These are phyloP conservation scores for Phortica variegata DNA, from an alignment of 1,140 invertebrate species.

Conservation along the genomic window DNA sequence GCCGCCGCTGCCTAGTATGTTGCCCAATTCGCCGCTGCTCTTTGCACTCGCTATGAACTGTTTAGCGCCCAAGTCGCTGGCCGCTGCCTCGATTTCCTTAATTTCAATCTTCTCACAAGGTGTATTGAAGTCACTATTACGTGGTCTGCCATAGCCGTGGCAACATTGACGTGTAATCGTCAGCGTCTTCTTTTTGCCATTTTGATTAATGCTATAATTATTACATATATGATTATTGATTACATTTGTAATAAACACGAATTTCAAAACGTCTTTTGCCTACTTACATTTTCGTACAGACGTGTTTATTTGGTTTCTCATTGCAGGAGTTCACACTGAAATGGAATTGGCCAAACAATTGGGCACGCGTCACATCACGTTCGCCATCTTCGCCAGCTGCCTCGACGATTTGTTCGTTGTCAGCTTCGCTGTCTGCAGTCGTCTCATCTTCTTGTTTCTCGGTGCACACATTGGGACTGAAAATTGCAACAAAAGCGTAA, in stretches of 20 bases:
- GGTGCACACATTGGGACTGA: conserved; percentile 49
- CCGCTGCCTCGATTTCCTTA: conserved; percentile 59
- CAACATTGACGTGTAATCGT: conserved; percentile 65
- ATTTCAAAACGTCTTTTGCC: conserved; percentile 1
- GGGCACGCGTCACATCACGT: conserved; percentile 30
- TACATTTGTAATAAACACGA: conserved; percentile 7
- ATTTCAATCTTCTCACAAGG: conserved; percentile 60
- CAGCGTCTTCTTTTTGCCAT: conserved; percentile 62
- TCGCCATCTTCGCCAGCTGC: conserved; percentile 44
- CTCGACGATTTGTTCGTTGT: conserved; percentile 36
- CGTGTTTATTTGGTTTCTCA: conserved; percentile 61
- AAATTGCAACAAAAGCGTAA: too few species aligned
- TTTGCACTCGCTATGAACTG: conserved; percentile 61
- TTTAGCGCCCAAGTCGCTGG: conserved; percentile 60
- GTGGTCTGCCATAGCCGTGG: conserved; percentile 60
- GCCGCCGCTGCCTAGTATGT: conserved; percentile 54
- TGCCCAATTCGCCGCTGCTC: conserved; percentile 56
- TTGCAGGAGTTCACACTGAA: conserved; percentile 60
- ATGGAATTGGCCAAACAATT: conserved; percentile 57
- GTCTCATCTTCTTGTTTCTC: conserved; percentile 45
- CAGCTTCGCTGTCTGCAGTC: conserved; percentile 34
- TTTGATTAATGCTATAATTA: conserved; percentile 58
- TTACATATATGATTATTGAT: conserved; percentile 9
- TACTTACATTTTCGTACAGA: conserved; percentile 62
- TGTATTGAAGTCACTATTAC: conserved; percentile 57